These are phyloP conservation scores for Bellardia bayeri DNA, from an alignment of 2,888 invertebrate species.

Conservation along the genomic window DNA sequence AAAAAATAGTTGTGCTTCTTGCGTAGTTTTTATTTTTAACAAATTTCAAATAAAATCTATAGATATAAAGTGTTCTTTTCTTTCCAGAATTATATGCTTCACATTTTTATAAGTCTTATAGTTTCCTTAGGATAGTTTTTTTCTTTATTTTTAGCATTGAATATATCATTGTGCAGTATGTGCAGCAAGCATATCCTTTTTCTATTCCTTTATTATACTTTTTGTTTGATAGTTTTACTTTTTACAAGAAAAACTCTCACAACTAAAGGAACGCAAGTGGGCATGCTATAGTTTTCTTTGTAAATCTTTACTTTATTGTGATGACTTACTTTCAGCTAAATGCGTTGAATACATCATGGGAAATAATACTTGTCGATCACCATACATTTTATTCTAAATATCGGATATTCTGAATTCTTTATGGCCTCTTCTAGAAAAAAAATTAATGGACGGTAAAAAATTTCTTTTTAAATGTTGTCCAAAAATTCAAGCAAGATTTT, in stretches of 20 bases:
- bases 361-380: too few relatives aligned
- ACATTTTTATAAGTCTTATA: constrained; percentile 42
- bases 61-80: neutral
- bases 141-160: neutral
- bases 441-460: too few relatives aligned
- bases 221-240: neutral
- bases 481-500: too few relatives aligned
- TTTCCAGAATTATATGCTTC: constrained; percentile 43
- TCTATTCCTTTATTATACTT: neutral
- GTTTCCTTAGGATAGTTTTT: constrained; percentile 18
- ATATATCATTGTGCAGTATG: constrained; percentile 40
- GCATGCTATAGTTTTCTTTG: neutral
- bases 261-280: neutral
- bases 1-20: constrained; percentile 18
- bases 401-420: too few relatives aligned
- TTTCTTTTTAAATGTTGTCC: too few relatives aligned
- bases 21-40: constrained; percentile 17
- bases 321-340: neutral
- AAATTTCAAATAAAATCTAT: constrained; percentile 35
- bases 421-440: too few relatives aligned
- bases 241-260: neutral
- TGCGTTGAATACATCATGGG: too few relatives aligned
- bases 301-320: neutral
- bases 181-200: constrained; percentile 53
- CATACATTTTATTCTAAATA: too few relatives aligned